Evolutionary conservation across 2,888 invertebrate genomes (phyloP), one percentile per base, ranked within the genome.

Genomic region (Galerucella pusilla): DNA sequence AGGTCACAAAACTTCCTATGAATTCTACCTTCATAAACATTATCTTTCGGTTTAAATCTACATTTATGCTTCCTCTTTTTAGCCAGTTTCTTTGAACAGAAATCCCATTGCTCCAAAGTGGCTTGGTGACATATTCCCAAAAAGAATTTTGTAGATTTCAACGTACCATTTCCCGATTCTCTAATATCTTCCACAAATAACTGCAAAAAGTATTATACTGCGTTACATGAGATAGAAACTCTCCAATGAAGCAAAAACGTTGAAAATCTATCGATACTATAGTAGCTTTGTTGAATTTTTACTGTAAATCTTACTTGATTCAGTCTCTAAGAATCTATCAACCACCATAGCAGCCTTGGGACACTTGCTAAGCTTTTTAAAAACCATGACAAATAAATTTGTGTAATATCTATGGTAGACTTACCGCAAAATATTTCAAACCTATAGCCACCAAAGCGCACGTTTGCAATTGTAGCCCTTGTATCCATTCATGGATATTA

Each of bases 401-500:
- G 6, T 46, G 46, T 11, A 46, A 11, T 46, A 4, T 46, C 46
- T 46, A 2, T 46, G 10, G 3, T 46, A 14, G n/a, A 54, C 16
- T 78, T 71, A 89, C 88, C 65, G 88, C 88, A 80, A 87, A 88
- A 82, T 86, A 88, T 78, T 86, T 85, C 78, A 89, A 86, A 20
- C 89, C 89, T 71, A 89, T 86, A 80, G 88, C 88, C 14, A 89
- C 87, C 72, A 89, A 85, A 46, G 85, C 87, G 75, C 89, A 89
- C 57, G 87, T 87, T 81, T 89, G 88, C 49, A 89, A 82, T 80
- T 89, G 85, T 61, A 89, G 81, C 72, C 86, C 83, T 63, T 80
- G 80, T 14, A 87, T 85, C 87, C 87, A 88, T 20, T 82, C 74
- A 25, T 83, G 84, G 71, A 89, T 84, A 75, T 88, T 85, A 78